Evolutionary conservation across 2,113 vertebrate species (phyloP), one percentile per base, ranked within the genome.

Genomic region (Tyto alba): DNA sequence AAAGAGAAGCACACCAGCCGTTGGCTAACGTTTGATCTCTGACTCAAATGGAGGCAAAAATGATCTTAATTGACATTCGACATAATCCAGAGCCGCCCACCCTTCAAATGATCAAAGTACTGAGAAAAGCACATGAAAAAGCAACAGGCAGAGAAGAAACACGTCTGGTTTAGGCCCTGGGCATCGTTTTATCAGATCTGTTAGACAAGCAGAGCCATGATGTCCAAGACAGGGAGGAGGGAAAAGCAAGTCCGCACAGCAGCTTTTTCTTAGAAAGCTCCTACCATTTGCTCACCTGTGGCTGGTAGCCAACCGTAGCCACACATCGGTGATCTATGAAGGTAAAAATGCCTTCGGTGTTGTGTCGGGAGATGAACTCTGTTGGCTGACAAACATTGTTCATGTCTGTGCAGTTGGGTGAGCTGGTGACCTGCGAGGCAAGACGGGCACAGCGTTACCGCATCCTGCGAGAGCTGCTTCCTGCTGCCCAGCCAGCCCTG

Each of bases 301-400:
- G 99, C 95, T 99, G 99, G 97, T 99, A 99, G 83, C 99, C 99
- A 3, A 99, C 98, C 0, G 99, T 99, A 10, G 98, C 98, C 89
- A 99, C 88, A 25, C 99, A 99, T 38, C 99, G 99, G 88, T 99
- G 99, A 93, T 99, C 99, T 32, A 99, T 99, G 53, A 99, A 99
- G 59, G 99, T 99, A 97, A 99, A 99, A 23, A 98, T 88, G 3
- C 99, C 99, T 5, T 99, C 98, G 13, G 98, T 98, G 97, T 99
- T 99, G 97, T 99, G 99, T 7, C 99, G 97, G 53, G 99, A 99
- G 95, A 99, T 99, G 97, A 99, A 99, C 84, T 99, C 99, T 6
- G 98, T 98, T 2, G 99, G 99, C 72, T 99, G 98, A 45, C 98
- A 99, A 45, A 99, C 93, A 2, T 96, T 99, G 96, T 97, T 99